Conservation (phyloP, 2,888 invertebrate genomes). For the Dryobotodes eremita region DNA sequence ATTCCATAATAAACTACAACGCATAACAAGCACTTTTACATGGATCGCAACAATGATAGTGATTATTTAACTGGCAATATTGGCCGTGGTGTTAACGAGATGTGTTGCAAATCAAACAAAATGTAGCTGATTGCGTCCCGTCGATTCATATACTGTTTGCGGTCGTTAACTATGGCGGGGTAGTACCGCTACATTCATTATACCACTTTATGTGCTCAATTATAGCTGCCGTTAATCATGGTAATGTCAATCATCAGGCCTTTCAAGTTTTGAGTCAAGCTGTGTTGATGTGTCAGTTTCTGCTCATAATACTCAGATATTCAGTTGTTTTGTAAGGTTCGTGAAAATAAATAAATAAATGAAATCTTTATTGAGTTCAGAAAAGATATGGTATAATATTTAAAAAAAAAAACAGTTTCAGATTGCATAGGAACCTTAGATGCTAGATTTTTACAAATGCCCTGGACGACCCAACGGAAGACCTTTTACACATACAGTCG, state of each 20-base stretch:
- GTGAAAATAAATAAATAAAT: no score
- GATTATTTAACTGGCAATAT: conserved; percentile 60
- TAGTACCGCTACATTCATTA: conserved; percentile 50
- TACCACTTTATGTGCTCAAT: conserved; percentile 50
- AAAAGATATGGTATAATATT: no score
- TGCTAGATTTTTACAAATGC: no score
- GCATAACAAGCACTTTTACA: conserved; percentile 46
- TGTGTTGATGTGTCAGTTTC: neutral
- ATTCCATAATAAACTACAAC: conserved; percentile 10
- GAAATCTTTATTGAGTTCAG: no score
- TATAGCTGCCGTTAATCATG: conserved; percentile 50
- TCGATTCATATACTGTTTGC: conserved; percentile 78
- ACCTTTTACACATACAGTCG: no score
- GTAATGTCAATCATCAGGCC: conserved; percentile 32
- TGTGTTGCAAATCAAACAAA: conserved; percentile 80
- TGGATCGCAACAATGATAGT: conserved; percentile 52
- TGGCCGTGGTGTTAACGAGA: conserved; percentile 71
- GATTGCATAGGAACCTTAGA: no score
- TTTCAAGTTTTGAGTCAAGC: conserved; percentile 19
- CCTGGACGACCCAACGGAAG: no score
- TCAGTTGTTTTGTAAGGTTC: neutral
- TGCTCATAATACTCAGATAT: neutral
- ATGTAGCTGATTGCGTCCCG: conserved; percentile 78
- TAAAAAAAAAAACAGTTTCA: no score
- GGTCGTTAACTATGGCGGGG: conserved; percentile 78